Evolutionary conservation across 2,888 invertebrate genomes (phyloP).

Genomic region (Dicroscelio sp.): DNA sequence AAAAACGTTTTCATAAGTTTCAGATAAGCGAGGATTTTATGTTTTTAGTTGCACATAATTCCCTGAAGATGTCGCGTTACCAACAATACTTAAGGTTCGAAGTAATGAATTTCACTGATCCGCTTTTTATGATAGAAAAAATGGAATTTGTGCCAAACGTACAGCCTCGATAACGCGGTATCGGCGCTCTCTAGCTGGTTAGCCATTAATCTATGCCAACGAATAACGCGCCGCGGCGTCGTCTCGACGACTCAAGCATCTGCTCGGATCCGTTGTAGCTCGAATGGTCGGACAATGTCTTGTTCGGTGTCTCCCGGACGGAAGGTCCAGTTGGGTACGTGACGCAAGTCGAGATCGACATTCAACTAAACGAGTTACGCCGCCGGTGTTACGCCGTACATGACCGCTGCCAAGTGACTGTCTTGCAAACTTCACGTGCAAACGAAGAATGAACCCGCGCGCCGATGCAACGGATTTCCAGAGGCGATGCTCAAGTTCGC

Average conservation of each 20-base stretch:
- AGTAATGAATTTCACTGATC: too few relatives aligned
- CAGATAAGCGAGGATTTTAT: too few relatives aligned
- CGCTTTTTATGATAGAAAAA: too few relatives aligned
- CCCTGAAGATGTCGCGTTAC: too few relatives aligned
- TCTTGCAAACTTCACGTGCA: slow-evolving; percentile 67
- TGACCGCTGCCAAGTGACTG: slow-evolving; percentile 72
- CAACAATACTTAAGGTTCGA: too few relatives aligned
- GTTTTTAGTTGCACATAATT: too few relatives aligned
- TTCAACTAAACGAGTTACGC: slow-evolving; percentile 69
- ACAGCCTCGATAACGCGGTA: too few relatives aligned
- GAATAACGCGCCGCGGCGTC: slow-evolving; percentile 63
- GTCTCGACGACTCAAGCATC: slow-evolving; percentile 68
- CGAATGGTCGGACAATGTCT: slow-evolving; percentile 65
- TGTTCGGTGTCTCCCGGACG: slow-evolving; percentile 56
- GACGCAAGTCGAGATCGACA: slow-evolving; percentile 68
- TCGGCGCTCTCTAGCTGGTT: background rate
- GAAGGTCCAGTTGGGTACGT: slow-evolving; percentile 63
- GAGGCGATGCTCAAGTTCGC: too few relatives aligned
- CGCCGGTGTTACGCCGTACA: slow-evolving; percentile 66
- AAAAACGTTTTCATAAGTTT: too few relatives aligned
- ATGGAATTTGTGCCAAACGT: slow-evolving; percentile 56
- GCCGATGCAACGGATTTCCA: slow-evolving; percentile 49
- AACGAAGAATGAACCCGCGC: slow-evolving; percentile 69
- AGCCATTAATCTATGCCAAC: slow-evolving; percentile 75
- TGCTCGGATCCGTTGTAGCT: slow-evolving; percentile 67